Base-by-base conservation (phyloP, 2,888 invertebrate species). In the Dasysyrphus tricinctus region DNA sequence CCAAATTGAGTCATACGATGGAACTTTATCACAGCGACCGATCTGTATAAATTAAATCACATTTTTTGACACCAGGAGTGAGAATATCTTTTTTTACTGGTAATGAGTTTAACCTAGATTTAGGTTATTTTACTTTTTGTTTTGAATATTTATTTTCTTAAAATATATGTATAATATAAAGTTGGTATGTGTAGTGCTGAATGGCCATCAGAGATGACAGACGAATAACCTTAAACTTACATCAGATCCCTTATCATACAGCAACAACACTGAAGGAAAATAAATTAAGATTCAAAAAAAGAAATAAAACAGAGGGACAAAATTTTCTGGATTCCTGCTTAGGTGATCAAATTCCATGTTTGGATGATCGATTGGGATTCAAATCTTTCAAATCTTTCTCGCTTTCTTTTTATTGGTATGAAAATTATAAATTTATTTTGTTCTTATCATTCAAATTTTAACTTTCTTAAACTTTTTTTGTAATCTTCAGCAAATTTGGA, bases 41-140 rank as follows among this genome's bases (percentile, higher is more conserved):
- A 49, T 49, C 49, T 49, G 49, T 1, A 49, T 49, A 49, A 49
- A 19, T 49, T 49, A 49, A 49, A 49, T 49, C 19, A 11, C 19
- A n/a, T n/a, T 49, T 19, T 16, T 49, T 19, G 49, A 19, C 16
- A 49, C 5, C 16, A 49, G 9, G 24, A 24, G 24, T 24, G 24
- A 16, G 16, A 47, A 47, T 47, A 16, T 16, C 47, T 16, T 47
- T 47, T 19, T 9, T 16, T 5, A 5, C 7, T 44, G 42, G 1
- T 47, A 5, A 49, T 49, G 19, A 24, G 19, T 49, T 49, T 49
- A 19, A 24, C 19, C 4, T 49, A 49, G 9, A 49, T 49, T 11
- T 11, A 24, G 11, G 24, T 24, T 24, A 24, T 24, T 24, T 24
- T 1, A 24, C 1, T 24, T 24, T 24, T 24, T 2, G 24, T 24